Base-by-base conservation (phyloP, 2,113 vertebrate genomes). In the Callionymus lyra region DNA sequence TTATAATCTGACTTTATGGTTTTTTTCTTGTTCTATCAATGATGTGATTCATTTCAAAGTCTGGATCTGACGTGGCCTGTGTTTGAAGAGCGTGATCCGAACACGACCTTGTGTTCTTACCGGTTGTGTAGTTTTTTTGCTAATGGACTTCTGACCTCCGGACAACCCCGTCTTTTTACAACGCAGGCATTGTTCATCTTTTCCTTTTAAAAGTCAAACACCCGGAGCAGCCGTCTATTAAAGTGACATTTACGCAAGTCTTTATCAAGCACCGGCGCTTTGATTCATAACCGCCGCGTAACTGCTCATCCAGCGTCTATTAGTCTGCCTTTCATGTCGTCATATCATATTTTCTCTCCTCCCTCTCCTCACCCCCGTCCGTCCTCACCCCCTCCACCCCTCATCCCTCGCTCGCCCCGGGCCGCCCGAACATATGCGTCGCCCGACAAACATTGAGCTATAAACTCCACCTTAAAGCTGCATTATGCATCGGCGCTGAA, bases 271-370 rank as follows among this genome's bases (percentile, higher is more conserved):
- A 58, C 53, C 55, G 74, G 76, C 66, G 59, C 70, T 68, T 73
- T 77, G 76, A 80, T 76, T 81, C 74, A 82, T 74, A 75, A 74
- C 69, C 77, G 70, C 64, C 76, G 66, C 63, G 66, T 64, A 70
- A 63, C 47, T 58, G 45, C 57, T 77, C 64, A 74, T 74, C 59
- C 74, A 51, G 31, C 16, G 19, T 55, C 38, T 66, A 42, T 80
- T 76, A 74, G 63, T 80, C 80, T 79, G 50, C 63, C 34, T 38
- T 43, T 15, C 36, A 37, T 35, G 51, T 48, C 47, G 37, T 47
- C 63, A 38, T 51, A 46, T 59, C 63, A 74, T 80, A 77, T 82
- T 70, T 79, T 79, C 75, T 82, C 68, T 77, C 58, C n/a, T 4
- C 47, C 62, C 52, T 72, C 64, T 75, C 21, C 8, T 27, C 21